Conservation (phyloP, 2,888 invertebrate genomes). For the Hyppa rectilinea region DNA sequence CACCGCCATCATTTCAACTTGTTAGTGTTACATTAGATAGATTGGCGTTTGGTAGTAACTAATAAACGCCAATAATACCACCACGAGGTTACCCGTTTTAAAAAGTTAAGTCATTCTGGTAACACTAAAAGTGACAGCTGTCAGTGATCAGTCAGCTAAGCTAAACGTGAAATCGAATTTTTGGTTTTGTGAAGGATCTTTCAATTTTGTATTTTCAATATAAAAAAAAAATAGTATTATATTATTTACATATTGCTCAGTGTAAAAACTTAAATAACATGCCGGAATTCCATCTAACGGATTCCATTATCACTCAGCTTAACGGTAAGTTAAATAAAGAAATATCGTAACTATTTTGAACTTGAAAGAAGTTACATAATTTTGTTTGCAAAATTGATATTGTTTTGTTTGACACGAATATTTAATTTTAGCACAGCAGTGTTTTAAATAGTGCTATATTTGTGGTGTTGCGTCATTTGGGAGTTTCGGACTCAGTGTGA, state of each 20-base stretch:
- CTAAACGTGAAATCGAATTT: slow-evolving; percentile 34
- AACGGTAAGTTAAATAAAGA: slow-evolving; percentile 76
- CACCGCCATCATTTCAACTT: too few species aligned
- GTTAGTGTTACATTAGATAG: too few species aligned
- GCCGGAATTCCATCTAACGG: slow-evolving; percentile 84
- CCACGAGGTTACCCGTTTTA: too few species aligned
- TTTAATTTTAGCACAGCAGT: slow-evolving; percentile 87
- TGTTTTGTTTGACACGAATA: slow-evolving; percentile 82
- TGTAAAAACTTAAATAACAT: slow-evolving; percentile 67
- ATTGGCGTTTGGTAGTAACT: not conserved
- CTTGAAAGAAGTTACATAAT: slow-evolving; percentile 84
- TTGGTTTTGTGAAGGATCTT: slow-evolving; percentile 22
- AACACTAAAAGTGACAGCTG: slow-evolving; percentile 43
- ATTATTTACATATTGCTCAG: slow-evolving; percentile 26
- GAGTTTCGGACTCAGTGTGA: slow-evolving; percentile 52
- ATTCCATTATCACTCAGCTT: slow-evolving; percentile 83
- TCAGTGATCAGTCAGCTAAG: too few species aligned
- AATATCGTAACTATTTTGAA: slow-evolving; percentile 53
- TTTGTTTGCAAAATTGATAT: slow-evolving; percentile 80
- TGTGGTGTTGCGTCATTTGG: slow-evolving; percentile 72
- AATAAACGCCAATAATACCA: too few species aligned
- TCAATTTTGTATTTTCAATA: slow-evolving; percentile 44
- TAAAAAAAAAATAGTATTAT: slow-evolving; percentile 23
- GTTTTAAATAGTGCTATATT: slow-evolving; percentile 76
- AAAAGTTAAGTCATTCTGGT: not conserved